Evolutionary conservation across 2,888 invertebrate species (phyloP).

Genomic region (Melangyna quadrimaculata): DNA sequence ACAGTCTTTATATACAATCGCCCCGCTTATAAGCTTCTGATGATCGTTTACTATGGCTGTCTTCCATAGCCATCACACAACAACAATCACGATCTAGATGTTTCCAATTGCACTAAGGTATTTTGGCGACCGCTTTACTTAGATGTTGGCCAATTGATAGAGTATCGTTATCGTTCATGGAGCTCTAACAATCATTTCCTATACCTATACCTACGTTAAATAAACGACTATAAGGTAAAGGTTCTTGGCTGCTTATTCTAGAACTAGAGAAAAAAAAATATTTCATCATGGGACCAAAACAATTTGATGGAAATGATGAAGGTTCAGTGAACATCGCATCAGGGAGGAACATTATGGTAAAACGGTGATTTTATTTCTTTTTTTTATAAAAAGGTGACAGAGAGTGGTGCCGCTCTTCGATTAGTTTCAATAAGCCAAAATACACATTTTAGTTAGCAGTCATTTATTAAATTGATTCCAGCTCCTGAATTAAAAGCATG

Average conservation of each 20-base stretch:
- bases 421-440: not conserved
- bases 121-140: constrained; percentile 71
- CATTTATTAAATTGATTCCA: not conserved
- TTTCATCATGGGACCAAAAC: constrained; percentile 30
- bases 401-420: not conserved
- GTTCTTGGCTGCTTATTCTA: constrained; percentile 48
- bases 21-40: constrained; percentile 2
- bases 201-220: not conserved
- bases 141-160: constrained; percentile 72
- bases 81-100: constrained; percentile 69
- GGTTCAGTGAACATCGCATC: constrained; percentile 53
- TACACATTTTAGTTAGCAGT: not conserved
- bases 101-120: constrained; percentile 64
- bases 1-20: not conserved
- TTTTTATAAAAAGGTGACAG: not conserved
- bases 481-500: no score
- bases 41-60: constrained; percentile 13
- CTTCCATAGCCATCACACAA: constrained; percentile 47
- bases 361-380: not conserved
- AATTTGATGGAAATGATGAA: constrained; percentile 59
- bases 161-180: constrained; percentile 64
- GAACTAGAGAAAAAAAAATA: not conserved
- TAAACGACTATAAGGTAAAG: constrained; percentile 20
- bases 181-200: constrained; percentile 22
- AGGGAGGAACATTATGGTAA: constrained; percentile 4